Evolutionary conservation across 2,113 vertebrate species (phyloP), one percentile per base, ranked within the genome.

Genomic region (Phrynosoma blainvillii): DNA sequence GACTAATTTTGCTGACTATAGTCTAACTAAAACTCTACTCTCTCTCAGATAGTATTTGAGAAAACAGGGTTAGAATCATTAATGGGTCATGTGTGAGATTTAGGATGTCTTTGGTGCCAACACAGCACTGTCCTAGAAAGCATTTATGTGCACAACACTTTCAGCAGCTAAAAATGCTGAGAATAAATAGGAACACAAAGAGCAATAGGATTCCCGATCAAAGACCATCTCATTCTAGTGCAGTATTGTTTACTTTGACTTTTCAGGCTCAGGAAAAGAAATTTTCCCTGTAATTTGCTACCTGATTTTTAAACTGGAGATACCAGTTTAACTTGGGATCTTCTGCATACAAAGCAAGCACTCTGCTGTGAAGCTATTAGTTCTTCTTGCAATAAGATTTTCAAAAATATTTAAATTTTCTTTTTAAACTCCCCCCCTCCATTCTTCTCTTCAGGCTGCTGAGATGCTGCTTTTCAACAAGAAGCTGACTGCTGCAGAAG

Each of bases 381-480:
- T 23, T 23, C 54, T 32, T 0, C 25, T 27, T 12, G 47, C 47
- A 56, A 20, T 14, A 83, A 12, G 13, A 30, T 68, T 54, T 40
- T 6, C 21, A 30, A 54, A 68, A 47, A 78, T 21, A 65, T 87
- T 82, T 65, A 42, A n/a, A 8, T 54, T 68, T 52, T n/a, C 21
- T 32, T 77, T 23, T 36, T 42, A 47, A 47, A 47, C 47, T 47
- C 47, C 7, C 47, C 47, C 47, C 7, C 47, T 65, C 42, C 40
- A 21, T 23, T 23, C 54, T 75, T 52, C 6, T 74, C 32, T 91
- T 23, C 94, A 99, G 98, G 98, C 98, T 82, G 91, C 77, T 13
- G 98, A 99, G 93, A 96, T 98, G 96, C 95, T 99, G 85, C 80
- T 98, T 89, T 99, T 99, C 90, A 98, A 98, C 82, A 98, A 97